Evolutionary conservation across 2,888 invertebrate species (phyloP).

Genomic region (Hetaerina titia): DNA sequence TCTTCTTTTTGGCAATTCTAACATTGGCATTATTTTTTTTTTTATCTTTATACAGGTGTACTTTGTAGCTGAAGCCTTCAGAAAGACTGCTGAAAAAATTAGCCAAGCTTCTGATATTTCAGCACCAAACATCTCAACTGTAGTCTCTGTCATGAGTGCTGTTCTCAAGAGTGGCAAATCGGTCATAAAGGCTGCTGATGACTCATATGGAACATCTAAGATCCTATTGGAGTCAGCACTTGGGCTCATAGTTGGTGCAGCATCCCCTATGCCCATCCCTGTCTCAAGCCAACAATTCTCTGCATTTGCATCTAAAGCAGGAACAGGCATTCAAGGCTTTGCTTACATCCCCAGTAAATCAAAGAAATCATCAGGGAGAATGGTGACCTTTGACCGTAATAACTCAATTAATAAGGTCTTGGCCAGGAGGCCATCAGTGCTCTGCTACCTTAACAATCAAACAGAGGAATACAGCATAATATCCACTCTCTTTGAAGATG

Average conservation of each 20-base stretch:
- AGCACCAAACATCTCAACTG: neutral
- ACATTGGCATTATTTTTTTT: neutral
- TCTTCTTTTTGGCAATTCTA: neutral
- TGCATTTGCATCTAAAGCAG: slow-evolving; percentile 56
- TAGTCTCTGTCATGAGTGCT: neutral
- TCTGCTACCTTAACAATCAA: neutral
- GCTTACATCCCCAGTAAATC: neutral
- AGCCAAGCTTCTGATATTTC: neutral
- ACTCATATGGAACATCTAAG: slow-evolving; percentile 26
- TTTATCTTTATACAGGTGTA: slow-evolving; percentile 13
- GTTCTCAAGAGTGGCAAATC: neutral
- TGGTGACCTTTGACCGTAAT: neutral
- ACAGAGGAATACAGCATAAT: neutral
- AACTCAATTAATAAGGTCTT: neutral
- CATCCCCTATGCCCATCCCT: slow-evolving; percentile 47
- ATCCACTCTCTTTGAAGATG: slow-evolving; percentile 8
- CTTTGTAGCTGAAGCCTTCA: slow-evolving; percentile 32
- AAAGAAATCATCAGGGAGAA: neutral
- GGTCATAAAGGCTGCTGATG: neutral
- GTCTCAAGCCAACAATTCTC: neutral
- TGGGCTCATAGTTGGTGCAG: neutral
- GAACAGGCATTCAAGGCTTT: slow-evolving; percentile 49
- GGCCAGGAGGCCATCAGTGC: neutral
- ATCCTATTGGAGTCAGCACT: neutral
- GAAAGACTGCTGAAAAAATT: neutral